Percentiles rank a stretch among this genome's conserved stretches.
Conservation (phyloP, 2,113 vertebrate species). For the Ciconia maguari region DNA sequence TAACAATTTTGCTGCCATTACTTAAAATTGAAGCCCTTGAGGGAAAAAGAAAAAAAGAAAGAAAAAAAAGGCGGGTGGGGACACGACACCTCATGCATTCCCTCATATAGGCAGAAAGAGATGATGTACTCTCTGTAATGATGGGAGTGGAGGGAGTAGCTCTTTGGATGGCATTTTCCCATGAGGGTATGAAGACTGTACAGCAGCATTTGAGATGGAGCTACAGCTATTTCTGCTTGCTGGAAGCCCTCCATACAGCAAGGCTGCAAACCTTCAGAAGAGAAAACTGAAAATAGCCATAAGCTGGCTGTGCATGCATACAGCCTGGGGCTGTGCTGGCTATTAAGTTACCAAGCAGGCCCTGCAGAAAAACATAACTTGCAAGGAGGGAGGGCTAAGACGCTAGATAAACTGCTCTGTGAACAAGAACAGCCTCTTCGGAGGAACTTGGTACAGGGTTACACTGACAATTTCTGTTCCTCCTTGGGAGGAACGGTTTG, state of each 20-base stretch:
- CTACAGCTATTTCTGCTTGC: background rate
- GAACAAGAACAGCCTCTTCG: background rate
- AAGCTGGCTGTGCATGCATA: background rate
- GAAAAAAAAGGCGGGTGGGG: too few species aligned
- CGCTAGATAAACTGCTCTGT: background rate
- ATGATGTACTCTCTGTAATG: background rate
- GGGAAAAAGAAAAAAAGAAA: background rate
- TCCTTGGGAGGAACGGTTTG: background rate
- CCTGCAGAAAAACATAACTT: background rate
- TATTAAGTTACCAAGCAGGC: background rate
- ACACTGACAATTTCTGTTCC: background rate
- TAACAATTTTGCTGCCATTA: background rate
- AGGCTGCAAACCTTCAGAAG: background rate
- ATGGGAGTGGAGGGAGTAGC: background rate
- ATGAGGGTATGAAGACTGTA: accelerated
- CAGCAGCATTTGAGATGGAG: background rate
- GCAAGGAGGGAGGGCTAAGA: background rate
- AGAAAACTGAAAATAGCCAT: background rate
- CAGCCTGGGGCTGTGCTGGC: background rate
- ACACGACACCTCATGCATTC: background rate
- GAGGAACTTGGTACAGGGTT: background rate
- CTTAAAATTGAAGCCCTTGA: background rate
- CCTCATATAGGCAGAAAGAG: background rate
- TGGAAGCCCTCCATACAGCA: background rate
- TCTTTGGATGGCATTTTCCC: background rate